Evolutionary conservation across 2,113 vertebrate genomes (phyloP).

Genomic region (Prietella phreatophila): DNA sequence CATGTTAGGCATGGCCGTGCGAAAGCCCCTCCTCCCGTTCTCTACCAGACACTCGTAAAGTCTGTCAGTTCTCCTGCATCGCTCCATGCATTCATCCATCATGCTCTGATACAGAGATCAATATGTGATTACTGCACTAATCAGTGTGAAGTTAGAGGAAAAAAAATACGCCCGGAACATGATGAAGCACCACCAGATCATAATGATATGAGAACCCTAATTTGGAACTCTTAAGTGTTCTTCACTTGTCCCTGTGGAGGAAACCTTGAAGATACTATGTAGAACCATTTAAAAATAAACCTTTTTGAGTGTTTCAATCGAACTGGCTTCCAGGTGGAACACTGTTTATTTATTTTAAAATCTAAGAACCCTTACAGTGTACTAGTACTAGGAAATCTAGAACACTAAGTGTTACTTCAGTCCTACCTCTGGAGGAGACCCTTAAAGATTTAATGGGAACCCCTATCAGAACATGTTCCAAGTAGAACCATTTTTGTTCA

Average conservation of each 20-base stretch:
- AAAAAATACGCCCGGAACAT: background rate
- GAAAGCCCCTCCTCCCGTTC: background rate
- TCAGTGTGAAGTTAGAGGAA: slow-evolving; percentile 29
- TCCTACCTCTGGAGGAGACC: background rate
- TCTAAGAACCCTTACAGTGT: background rate
- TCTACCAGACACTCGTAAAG: background rate
- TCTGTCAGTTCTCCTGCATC: background rate
- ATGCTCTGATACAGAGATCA: slow-evolving; percentile 17
- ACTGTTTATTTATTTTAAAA: background rate
- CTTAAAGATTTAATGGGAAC: background rate
- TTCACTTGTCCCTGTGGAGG: background rate
- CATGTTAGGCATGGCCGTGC: background rate
- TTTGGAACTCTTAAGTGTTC: background rate
- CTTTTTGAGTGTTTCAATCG: background rate
- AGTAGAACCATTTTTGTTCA: background rate
- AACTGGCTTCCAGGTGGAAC: background rate
- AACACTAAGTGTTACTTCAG: background rate
- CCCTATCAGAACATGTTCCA: background rate
- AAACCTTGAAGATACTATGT: background rate
- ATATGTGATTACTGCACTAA: slow-evolving; percentile 39
- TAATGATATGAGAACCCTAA: background rate
- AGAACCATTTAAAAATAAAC: background rate
- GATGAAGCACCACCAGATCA: background rate
- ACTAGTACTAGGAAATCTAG: background rate
- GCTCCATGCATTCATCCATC: slow-evolving; percentile 5